Percentiles rank a stretch among this genome's conserved stretches.
Conservation (phyloP, 2,888 invertebrate genomes). For the Mesopsocus fuscifrons region DNA sequence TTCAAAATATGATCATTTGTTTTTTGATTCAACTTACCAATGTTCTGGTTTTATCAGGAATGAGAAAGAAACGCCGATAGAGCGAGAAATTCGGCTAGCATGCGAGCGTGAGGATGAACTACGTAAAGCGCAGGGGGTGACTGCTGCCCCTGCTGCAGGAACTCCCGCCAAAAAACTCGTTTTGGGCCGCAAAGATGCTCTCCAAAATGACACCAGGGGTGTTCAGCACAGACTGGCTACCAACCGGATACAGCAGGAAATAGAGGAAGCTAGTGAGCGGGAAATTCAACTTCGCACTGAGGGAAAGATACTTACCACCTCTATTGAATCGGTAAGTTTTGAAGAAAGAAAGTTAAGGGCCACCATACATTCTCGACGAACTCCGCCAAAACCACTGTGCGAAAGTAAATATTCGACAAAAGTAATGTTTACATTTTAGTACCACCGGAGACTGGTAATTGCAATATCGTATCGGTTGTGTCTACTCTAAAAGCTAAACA, state of each 20-base stretch:
- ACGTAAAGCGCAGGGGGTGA: slow-evolving; percentile 19
- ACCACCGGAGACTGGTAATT: too few relatives aligned
- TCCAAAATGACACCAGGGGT: slow-evolving; percentile 11
- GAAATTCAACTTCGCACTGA: slow-evolving; percentile 51
- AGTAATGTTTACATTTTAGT: too few relatives aligned
- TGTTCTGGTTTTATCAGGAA: slow-evolving; percentile 14
- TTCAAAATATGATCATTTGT: too few relatives aligned
- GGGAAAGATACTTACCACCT: slow-evolving; percentile 7
- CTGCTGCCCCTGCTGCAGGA: too few relatives aligned
- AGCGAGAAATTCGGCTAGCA: slow-evolving; percentile 29
- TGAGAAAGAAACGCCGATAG: slow-evolving; percentile 29
- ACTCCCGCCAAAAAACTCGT: neutral
- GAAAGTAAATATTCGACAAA: too few relatives aligned
- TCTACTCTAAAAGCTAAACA: too few relatives aligned
- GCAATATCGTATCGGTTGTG: too few relatives aligned
- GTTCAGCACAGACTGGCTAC: slow-evolving; percentile 23
- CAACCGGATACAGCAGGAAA: slow-evolving; percentile 69
- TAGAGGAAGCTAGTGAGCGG: slow-evolving; percentile 64
- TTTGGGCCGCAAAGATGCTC: slow-evolving; percentile 1
- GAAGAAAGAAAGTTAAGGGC: too few relatives aligned
- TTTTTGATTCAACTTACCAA: too few relatives aligned
- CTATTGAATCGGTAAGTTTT: neutral
- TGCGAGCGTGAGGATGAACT: slow-evolving; percentile 30
- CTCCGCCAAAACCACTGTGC: too few relatives aligned
- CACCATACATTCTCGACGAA: too few relatives aligned